Conservation (phyloP, 64 coral and sea anemone genomes). For the Anthopleura sola region DNA sequence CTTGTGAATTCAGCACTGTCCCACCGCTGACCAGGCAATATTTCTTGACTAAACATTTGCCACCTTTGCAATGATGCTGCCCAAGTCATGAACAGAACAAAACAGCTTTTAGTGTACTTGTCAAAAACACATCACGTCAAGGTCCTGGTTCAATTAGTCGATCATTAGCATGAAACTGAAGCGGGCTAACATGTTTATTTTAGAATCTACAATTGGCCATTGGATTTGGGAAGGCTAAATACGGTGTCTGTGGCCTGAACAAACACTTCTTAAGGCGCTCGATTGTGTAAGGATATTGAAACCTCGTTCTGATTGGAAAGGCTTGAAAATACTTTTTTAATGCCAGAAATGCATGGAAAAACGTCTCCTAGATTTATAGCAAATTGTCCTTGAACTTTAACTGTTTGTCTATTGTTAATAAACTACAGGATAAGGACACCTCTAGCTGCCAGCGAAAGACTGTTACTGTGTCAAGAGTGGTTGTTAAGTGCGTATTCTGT, state of each 20-base stretch:
- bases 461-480: conserved; percentile 11
- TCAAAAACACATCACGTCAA: conserved; percentile 73
- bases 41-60: conserved; percentile 72
- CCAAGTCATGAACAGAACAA: conserved; percentile 73
- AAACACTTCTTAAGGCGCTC: conserved; percentile 82
- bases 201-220: conserved; percentile 72
- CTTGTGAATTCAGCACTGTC: background rate
- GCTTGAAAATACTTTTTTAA: conserved; percentile 1
- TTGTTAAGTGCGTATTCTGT: conserved; percentile 11
- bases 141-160: conserved; percentile 73
- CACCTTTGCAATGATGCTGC: conserved; percentile 77
- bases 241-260: conserved; percentile 88
- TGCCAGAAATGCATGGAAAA: background rate
- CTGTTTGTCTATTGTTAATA: background rate
- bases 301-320: conserved; percentile 19
- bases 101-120: conserved; percentile 92
- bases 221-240: conserved; percentile 79
- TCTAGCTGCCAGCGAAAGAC: background rate
- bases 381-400: background rate
- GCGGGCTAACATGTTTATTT: conserved; percentile 83
- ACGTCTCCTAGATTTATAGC: background rate
- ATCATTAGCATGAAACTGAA: conserved; percentile 99
- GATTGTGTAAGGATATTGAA: conserved; percentile 75
- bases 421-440: background rate
- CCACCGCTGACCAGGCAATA: conserved; percentile 38